Percentiles rank a stretch among this genome's conserved stretches.
phyloP scores from a whole-genome alignment of 2,888 invertebrate genomes.

The Fragum fragum region DNA sequence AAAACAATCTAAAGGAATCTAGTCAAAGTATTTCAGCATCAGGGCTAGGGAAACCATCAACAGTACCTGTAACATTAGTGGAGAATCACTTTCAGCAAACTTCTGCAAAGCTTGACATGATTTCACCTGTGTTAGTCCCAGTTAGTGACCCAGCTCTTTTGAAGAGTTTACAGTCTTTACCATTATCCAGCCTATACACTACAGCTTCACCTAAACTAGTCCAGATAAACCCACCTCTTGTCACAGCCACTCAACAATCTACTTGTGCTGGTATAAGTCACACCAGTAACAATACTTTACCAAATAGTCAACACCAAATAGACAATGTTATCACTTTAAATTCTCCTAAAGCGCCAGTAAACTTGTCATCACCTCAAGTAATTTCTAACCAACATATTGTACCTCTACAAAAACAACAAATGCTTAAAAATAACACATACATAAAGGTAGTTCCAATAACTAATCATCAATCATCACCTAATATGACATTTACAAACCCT shows the following conservation, averaged over 20 bases:
- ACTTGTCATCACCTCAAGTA: background rate
- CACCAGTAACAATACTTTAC: background rate
- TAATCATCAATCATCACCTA: background rate
- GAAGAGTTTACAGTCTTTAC: slow-evolving; percentile 24
- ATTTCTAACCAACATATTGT: slow-evolving; percentile 11
- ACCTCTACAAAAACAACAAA: slow-evolving; percentile 10
- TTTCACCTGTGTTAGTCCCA: slow-evolving; percentile 58
- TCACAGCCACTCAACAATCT: slow-evolving; percentile 8
- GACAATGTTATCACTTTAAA: background rate
- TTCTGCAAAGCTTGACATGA: slow-evolving; percentile 51
- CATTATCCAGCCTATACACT: background rate
- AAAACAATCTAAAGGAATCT: background rate
- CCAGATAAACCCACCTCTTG: slow-evolving; percentile 1
- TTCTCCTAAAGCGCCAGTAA: background rate
- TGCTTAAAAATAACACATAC: slow-evolving; percentile 22
- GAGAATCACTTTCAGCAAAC: slow-evolving; percentile 40
- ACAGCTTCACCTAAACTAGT: background rate
- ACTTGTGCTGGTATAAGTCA: background rate
- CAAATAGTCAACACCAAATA: background rate
- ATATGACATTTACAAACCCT: background rate
- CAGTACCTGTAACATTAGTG: slow-evolving; percentile 40
- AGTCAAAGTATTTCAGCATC: slow-evolving; percentile 38
- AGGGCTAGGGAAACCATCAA: slow-evolving; percentile 41
- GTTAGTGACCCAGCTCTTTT: slow-evolving; percentile 50
- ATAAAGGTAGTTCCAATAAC: slow-evolving; percentile 26